Percentiles rank a stretch among this genome's conserved stretches.
Conservation (phyloP, 1,140 invertebrate genomes). For the Bathynomus jamesi region DNA sequence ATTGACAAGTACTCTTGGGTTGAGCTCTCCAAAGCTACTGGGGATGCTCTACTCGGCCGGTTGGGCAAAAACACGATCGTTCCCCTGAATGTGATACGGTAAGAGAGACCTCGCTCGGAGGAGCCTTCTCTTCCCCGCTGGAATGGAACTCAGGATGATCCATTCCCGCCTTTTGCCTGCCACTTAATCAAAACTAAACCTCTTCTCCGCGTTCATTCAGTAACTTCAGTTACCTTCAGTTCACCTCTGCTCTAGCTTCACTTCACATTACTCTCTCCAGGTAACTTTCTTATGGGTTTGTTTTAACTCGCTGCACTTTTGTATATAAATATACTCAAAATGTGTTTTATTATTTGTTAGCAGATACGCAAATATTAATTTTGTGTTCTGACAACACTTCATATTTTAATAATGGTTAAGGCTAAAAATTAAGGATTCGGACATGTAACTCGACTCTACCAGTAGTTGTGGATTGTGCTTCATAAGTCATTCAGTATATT, state of each 20-base stretch:
- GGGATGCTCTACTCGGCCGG: slow-evolving; percentile 57
- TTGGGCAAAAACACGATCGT: slow-evolving; percentile 68
- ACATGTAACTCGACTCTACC: neutral
- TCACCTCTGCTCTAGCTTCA: neutral
- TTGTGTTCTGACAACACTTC: too few species aligned
- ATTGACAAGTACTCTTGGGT: slow-evolving; percentile 84
- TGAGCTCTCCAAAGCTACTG: slow-evolving; percentile 61
- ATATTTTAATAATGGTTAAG: neutral
- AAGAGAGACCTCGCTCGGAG: slow-evolving; percentile 37
- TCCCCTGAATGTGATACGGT: slow-evolving; percentile 70
- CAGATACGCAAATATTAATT: neutral
- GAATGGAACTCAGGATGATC: neutral
- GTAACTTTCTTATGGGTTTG: neutral
- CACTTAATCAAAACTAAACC: neutral
- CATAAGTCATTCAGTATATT: neutral
- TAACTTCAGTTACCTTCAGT: neutral
- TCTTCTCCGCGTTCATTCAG: neutral
- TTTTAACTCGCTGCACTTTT: neutral
- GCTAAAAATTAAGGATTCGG: neutral
- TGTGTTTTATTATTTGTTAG: neutral
- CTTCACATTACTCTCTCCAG: neutral
- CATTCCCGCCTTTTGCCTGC: neutral
- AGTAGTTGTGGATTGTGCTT: neutral
- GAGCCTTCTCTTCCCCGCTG: neutral
- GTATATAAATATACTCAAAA: neutral